A percentile compares a stretch with the other conserved stretches of the same genome.
Conservation (phyloP, 2,113 vertebrate genomes). For the Nothobranchius furzeri region DNA sequence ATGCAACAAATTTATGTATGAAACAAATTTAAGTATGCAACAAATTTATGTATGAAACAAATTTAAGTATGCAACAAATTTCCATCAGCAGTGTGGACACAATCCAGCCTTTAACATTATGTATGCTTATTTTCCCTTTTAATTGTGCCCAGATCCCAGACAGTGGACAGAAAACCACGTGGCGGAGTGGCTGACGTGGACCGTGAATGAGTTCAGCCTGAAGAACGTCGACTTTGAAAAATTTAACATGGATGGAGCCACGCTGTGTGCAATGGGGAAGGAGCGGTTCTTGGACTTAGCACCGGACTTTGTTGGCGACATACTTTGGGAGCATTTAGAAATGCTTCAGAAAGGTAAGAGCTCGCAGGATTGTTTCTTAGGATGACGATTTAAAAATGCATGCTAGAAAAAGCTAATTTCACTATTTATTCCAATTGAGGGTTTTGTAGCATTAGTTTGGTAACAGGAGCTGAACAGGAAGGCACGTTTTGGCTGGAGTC, state of each 20-base stretch:
- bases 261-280: conserved; percentile 93
- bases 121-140: no score
- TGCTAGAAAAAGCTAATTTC: conserved; percentile 5
- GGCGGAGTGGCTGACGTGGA: conserved; percentile 96
- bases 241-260: conserved; percentile 93
- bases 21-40: no score
- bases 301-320: conserved; percentile 97
- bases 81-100: no score
- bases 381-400: no score
- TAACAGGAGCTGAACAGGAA: conserved; percentile 70
- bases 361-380: no score
- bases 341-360: conserved; percentile 96
- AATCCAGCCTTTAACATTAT: no score
- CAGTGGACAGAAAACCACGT: conserved; percentile 96
- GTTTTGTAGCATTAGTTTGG: conserved; percentile 42
- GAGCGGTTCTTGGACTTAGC: conserved; percentile 97
- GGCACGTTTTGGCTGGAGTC: conserved; percentile 55
- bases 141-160: conserved; percentile 85
- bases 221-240: conserved; percentile 97
- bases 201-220: conserved; percentile 96
- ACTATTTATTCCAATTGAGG: conserved; percentile 15
- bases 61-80: no score
- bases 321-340: conserved; percentile 98
- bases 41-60: no score
- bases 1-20: no score